Evolutionary conservation across 2,888 invertebrate genomes (phyloP).

Genomic region (Acrocyrtus sp.): DNA sequence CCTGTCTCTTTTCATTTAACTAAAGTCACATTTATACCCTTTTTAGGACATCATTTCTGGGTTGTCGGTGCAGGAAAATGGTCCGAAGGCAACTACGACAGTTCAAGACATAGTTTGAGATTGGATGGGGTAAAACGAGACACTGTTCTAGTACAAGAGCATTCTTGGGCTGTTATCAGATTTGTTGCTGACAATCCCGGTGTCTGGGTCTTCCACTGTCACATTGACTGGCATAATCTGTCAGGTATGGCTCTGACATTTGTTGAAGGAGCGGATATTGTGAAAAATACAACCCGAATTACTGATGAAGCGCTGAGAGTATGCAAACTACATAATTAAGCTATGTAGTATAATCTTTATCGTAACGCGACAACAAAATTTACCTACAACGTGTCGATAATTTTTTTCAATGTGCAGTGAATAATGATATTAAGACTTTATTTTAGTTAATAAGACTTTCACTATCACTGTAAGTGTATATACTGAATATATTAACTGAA

Average conservation of each 20-base stretch:
- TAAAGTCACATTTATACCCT: no score
- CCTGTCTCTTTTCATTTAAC: background rate
- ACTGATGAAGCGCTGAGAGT: slow-evolving; percentile 33
- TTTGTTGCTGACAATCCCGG: slow-evolving; percentile 53
- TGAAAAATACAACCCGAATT: background rate
- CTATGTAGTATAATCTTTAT: no score
- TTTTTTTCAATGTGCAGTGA: no score
- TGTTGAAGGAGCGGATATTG: slow-evolving; percentile 34
- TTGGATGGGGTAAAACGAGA: slow-evolving; percentile 44
- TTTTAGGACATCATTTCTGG: slow-evolving; percentile 43
- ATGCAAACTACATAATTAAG: slow-evolving; percentile 18
- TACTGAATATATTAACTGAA: no score
- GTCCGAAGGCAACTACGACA: slow-evolving; percentile 39
- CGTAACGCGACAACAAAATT: no score
- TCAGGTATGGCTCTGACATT: slow-evolving; percentile 51
- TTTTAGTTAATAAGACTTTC: no score
- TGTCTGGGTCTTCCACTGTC: slow-evolving; percentile 55
- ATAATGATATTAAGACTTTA: no score
- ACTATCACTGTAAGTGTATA: no score
- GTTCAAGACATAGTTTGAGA: slow-evolving; percentile 11
- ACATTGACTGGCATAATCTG: slow-evolving; percentile 56
- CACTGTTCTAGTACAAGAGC: slow-evolving; percentile 34
- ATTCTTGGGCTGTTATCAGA: slow-evolving; percentile 46
- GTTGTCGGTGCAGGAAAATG: slow-evolving; percentile 48
- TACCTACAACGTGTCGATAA: no score